These are phyloP conservation scores for Aeoliscus strigatus DNA, from an alignment of 2,797 vertebrate species.

Conservation along the genomic window DNA sequence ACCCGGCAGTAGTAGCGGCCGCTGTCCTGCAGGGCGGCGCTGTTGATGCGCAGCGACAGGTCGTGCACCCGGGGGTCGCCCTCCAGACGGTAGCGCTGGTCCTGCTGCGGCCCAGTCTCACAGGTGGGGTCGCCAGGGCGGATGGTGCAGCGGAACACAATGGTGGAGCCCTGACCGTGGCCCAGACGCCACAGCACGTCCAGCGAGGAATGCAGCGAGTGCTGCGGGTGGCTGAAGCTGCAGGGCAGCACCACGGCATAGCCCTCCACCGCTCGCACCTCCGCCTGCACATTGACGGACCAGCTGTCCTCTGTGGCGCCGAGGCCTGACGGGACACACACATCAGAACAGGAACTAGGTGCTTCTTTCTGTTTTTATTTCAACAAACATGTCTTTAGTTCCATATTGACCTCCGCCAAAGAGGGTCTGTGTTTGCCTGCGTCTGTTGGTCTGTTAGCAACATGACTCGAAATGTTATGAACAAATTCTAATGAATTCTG, in stretches of 20 bases:
- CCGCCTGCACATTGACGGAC: conserved; percentile 80
- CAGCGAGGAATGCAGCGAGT: conserved; percentile 80
- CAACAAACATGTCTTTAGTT: no score
- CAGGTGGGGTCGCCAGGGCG: conserved; percentile 73
- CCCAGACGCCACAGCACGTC: conserved; percentile 84
- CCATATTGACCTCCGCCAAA: no score
- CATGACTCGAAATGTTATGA: no score
- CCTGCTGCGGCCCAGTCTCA: conserved; percentile 74
- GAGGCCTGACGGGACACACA: conserved; percentile 8
- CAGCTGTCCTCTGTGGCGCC: conserved; percentile 76
- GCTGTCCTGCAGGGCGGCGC: conserved; percentile 78
- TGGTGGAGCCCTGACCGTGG: conserved; percentile 69
- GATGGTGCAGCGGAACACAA: conserved; percentile 82
- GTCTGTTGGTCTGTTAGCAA: no score
- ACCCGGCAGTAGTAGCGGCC: conserved; percentile 88
- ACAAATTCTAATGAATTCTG: no score
- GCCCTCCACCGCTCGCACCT: conserved; percentile 79
- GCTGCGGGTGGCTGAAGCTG: conserved; percentile 88
- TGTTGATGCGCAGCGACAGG: conserved; percentile 85
- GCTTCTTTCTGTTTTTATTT: no score
- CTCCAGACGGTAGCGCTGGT: conserved; percentile 84
- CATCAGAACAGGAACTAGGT: no score
- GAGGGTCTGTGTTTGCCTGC: no score
- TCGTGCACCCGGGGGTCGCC: conserved; percentile 87
- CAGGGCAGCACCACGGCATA: conserved; percentile 85